These are phyloP conservation scores for Pseudococcus longispinus DNA, from an alignment of 2,888 invertebrate genomes.

Conservation along the genomic window DNA sequence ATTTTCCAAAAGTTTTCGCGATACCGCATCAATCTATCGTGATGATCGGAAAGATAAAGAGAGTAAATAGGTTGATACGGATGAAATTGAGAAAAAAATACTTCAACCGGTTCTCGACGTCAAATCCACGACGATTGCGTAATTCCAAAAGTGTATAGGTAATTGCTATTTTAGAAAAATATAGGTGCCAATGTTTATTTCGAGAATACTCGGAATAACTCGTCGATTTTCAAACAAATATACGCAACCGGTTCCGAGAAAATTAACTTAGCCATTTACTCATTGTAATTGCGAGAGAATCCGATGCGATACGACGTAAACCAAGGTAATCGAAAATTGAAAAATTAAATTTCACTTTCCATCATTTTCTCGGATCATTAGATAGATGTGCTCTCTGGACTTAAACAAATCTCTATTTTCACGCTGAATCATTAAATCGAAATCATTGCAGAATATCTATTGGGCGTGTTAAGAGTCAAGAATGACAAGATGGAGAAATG, in stretches of 20 bases:
- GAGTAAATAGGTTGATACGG: neutral
- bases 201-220: neutral
- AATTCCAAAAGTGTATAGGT: neutral
- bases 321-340: neutral
- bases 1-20: slow-evolving; percentile 32
- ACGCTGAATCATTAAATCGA: neutral
- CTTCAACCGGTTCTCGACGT: neutral
- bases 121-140: neutral
- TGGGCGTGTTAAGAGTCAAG: no score
- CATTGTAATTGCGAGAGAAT: neutral
- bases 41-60: neutral
- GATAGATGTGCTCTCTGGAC: neutral
- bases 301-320: neutral
- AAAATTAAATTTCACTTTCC: slow-evolving; percentile 9
- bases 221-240: slow-evolving; percentile 1
- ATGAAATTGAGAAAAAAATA: neutral
- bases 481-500: no score
- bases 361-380: slow-evolving; percentile 1
- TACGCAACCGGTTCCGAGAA: neutral
- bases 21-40: neutral
- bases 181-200: neutral
- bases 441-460: no score
- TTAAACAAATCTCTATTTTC: neutral
- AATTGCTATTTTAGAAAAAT: slow-evolving; percentile 31
- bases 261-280: neutral